Conservation (phyloP, 2,797 vertebrate genomes). For the Atherinosoma microstoma region DNA sequence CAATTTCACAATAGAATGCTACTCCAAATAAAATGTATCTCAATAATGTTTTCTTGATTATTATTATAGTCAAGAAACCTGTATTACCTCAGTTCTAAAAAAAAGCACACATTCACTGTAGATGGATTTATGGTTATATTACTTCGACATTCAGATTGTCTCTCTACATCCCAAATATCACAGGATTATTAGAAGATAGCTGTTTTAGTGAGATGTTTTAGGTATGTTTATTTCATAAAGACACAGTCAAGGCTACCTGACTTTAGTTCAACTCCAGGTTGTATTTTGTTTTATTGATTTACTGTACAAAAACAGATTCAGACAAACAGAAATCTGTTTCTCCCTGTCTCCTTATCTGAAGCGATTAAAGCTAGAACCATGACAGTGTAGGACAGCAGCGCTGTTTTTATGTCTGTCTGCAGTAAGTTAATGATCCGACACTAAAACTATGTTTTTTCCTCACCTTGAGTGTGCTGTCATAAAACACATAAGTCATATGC, state of each 20-base stretch:
- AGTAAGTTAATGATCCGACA: background rate
- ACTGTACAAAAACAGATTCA: background rate
- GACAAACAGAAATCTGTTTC: background rate
- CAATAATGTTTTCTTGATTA: slow-evolving; percentile 31
- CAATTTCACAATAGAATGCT: slow-evolving; percentile 41
- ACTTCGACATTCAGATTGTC: slow-evolving; percentile 40
- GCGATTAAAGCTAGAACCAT: background rate
- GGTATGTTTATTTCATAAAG: too few species aligned
- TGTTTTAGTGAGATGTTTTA: background rate
- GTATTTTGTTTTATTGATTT: background rate
- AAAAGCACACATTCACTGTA: slow-evolving; percentile 1
- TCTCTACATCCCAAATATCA: background rate
- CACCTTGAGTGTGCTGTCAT: background rate
- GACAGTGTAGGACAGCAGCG: background rate
- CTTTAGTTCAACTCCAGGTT: background rate
- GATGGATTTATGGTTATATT: slow-evolving; percentile 46
- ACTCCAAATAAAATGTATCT: slow-evolving; percentile 38
- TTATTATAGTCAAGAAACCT: slow-evolving; percentile 40
- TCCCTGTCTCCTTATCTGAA: slow-evolving; percentile 1
- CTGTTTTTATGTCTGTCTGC: slow-evolving; percentile 6
- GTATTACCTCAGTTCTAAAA: slow-evolving; percentile 5
- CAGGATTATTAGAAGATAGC: slow-evolving; percentile 17
- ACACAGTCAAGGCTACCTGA: too few species aligned
- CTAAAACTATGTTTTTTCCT: background rate
- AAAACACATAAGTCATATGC: slow-evolving; percentile 1